Evolutionary conservation across 2,888 invertebrate species (phyloP).

Genomic region (Microchrysa polita): DNA sequence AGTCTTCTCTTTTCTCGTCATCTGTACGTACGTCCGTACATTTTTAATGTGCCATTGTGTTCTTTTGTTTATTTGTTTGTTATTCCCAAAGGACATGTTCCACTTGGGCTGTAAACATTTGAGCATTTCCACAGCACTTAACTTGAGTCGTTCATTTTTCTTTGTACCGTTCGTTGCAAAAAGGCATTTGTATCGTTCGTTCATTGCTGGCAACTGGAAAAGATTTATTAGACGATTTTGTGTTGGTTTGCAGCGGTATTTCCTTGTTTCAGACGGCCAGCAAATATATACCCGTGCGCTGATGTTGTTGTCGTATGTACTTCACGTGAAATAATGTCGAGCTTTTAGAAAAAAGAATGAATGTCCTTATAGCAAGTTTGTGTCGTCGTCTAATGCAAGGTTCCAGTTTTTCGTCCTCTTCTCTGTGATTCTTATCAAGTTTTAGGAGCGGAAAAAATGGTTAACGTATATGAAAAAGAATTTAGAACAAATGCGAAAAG

Average conservation of each 20-base stretch:
- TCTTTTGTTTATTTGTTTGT: conserved; percentile 45
- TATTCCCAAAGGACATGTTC: conserved; percentile 47
- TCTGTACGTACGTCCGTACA: conserved; percentile 20
- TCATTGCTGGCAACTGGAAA: conserved; percentile 17
- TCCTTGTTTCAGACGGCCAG: neutral
- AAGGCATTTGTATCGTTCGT: conserved; percentile 37
- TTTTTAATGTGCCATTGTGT: conserved; percentile 46
- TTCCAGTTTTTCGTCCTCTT: too few relatives aligned
- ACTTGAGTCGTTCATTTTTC: conserved; percentile 42
- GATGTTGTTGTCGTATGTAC: too few relatives aligned
- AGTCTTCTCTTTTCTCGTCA: conserved; percentile 40
- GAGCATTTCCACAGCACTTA: conserved; percentile 49
- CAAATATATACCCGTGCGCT: too few relatives aligned
- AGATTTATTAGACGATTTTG: conserved; percentile 2
- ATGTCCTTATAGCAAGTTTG: too few relatives aligned
- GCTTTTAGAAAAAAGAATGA: too few relatives aligned
- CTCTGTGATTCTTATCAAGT: too few relatives aligned
- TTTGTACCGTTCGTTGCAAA: conserved; percentile 39
- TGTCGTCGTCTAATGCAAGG: too few relatives aligned
- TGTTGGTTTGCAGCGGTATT: neutral
- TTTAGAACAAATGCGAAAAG: too few relatives aligned
- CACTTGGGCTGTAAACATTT: conserved; percentile 49
- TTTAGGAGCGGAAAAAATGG: too few relatives aligned
- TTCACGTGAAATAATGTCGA: too few relatives aligned
- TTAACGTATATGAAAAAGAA: too few relatives aligned